Percentiles rank a stretch among this genome's conserved stretches.
These are phyloP conservation scores for Psilanteris sp. DNA, from an alignment of 1,140 invertebrate genomes.

Conservation along the genomic window DNA sequence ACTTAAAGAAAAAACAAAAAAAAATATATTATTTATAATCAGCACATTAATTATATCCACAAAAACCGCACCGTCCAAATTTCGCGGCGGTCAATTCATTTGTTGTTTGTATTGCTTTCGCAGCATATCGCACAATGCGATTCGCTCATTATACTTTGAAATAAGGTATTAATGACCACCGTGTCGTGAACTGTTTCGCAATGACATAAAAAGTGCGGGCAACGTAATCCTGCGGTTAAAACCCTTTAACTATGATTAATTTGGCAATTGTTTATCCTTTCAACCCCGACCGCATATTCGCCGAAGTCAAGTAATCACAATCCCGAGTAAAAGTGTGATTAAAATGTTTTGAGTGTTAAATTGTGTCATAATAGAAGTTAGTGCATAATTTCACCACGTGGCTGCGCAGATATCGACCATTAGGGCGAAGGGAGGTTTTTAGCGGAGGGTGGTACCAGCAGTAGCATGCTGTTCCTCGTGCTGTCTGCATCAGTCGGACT, in stretches of 20 bases:
- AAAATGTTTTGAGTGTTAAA: constrained; percentile 19
- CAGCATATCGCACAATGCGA: no score
- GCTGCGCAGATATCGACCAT: constrained; percentile 63
- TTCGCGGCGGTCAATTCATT: no score
- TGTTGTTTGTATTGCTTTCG: no score
- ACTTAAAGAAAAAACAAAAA: no score
- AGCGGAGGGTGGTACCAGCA: constrained; percentile 40
- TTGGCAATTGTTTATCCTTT: no score
- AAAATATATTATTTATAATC: no score
- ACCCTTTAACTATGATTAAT: no score
- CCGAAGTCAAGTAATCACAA: no score
- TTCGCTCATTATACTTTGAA: constrained; percentile 4
- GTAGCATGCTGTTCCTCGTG: constrained; percentile 60
- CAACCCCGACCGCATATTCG: no score
- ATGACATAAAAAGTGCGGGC: neutral
- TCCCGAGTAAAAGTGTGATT: constrained; percentile 6
- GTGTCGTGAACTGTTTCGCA: neutral
- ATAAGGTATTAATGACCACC: neutral
- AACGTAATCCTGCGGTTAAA: neutral
- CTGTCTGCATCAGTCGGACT: constrained; percentile 44
- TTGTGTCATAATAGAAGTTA: constrained; percentile 27
- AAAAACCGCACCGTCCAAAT: no score
- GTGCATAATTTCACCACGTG: constrained; percentile 60
- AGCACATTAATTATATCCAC: no score
- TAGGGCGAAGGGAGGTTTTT: constrained; percentile 54